These are phyloP conservation scores for Erpetoichthys calabaricus DNA, from an alignment of 2,797 vertebrate genomes.

Conservation along the genomic window DNA sequence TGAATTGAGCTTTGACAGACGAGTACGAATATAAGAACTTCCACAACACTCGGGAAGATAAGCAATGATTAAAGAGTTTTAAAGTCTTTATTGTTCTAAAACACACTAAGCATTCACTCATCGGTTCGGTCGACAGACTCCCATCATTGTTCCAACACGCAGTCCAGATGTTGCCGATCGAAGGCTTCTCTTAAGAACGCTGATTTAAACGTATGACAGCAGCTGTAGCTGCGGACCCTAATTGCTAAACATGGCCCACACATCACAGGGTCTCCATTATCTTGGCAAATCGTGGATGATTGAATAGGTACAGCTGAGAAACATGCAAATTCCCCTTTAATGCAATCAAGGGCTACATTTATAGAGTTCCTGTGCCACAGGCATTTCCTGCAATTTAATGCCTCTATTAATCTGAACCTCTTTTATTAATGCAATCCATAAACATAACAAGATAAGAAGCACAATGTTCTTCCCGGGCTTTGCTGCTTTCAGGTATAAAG, in stretches of 20 bases:
- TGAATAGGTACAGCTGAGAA: conserved; percentile 25
- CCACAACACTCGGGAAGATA: conserved; percentile 70
- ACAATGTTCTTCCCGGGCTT: too few species aligned
- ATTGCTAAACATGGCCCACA: conserved; percentile 30
- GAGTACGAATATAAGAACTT: conserved; percentile 31
- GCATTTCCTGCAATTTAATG: conserved; percentile 11
- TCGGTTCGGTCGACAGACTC: conserved; percentile 64
- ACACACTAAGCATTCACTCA: conserved; percentile 59
- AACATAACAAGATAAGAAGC: background rate
- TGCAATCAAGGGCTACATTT: background rate
- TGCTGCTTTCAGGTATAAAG: too few species aligned
- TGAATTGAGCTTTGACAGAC: too few species aligned
- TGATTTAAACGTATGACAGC: conserved; percentile 35
- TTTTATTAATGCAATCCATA: conserved; percentile 1
- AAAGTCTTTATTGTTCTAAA: conserved; percentile 58
- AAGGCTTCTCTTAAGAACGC: conserved; percentile 21
- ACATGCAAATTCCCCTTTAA: conserved; percentile 14
- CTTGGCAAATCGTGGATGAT: conserved; percentile 28
- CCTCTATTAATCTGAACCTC: conserved; percentile 6
- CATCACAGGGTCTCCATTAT: conserved; percentile 25
- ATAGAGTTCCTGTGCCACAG: conserved; percentile 5
- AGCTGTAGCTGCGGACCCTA: conserved; percentile 37
- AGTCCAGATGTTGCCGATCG: conserved; percentile 68
- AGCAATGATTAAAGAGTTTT: conserved; percentile 75
- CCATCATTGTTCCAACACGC: conserved; percentile 51